Percentiles rank a stretch among this genome's conserved stretches.
These are phyloP conservation scores for Platynereis dumerilii DNA, from an alignment of 2,888 invertebrate species.

Conservation along the genomic window DNA sequence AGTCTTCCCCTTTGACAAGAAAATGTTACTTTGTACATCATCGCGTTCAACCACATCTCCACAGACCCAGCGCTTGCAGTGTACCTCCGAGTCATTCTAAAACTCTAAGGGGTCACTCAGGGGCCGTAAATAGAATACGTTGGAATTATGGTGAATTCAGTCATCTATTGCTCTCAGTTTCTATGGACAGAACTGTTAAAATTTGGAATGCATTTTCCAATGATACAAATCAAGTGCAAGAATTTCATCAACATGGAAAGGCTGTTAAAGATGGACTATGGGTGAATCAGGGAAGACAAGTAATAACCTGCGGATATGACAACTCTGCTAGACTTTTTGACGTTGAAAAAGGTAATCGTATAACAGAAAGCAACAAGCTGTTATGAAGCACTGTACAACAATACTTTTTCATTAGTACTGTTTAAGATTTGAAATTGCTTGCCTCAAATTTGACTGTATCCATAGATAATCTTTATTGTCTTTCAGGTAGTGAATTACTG, in stretches of 20 bases:
- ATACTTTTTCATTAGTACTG: not conserved
- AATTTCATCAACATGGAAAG: conserved; percentile 45
- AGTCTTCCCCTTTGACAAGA: conserved; percentile 5
- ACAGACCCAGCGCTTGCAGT: conserved; percentile 14
- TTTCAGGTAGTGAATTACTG: conserved; percentile 40
- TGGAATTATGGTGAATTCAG: conserved; percentile 54
- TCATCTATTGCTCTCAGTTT: conserved; percentile 57
- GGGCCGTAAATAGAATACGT: conserved; percentile 50
- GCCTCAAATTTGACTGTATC: not conserved
- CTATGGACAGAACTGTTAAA: conserved; percentile 57
- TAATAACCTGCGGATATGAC: conserved; percentile 59
- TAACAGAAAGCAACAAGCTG: too few species aligned
- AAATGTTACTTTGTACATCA: conserved; percentile 46
- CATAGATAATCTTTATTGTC: not conserved
- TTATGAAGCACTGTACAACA: not conserved
- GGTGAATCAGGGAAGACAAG: conserved; percentile 46
- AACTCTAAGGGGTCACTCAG: conserved; percentile 42
- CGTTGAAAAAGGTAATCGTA: conserved; percentile 52
- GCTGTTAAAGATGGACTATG: conserved; percentile 60
- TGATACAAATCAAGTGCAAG: conserved; percentile 42
- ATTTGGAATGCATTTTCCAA: conserved; percentile 59
- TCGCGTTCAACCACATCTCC: conserved; percentile 43
- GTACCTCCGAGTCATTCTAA: conserved; percentile 21
- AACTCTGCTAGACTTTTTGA: conserved; percentile 52
- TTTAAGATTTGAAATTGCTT: not conserved